phyloP scores from a whole-genome alignment of 2,888 invertebrate species.

The Escarpia spicata region DNA sequence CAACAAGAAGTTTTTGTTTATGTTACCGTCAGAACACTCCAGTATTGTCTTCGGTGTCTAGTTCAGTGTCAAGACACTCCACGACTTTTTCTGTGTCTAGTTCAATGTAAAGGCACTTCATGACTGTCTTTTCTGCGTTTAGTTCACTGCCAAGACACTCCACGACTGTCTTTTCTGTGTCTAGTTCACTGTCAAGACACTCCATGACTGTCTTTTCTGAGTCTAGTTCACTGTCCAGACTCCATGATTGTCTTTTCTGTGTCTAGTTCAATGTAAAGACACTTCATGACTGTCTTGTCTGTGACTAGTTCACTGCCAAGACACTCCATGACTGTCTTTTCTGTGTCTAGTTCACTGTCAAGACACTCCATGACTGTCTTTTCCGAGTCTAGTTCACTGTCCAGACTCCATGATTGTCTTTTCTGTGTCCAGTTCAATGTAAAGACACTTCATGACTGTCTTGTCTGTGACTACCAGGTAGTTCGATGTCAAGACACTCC shows the following conservation, averaged over 20 bases:
- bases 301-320: background rate
- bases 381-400: too few species aligned
- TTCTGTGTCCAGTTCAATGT: too few species aligned
- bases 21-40: background rate
- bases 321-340: background rate
- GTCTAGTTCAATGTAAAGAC: background rate
- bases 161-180: background rate
- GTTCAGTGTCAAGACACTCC: background rate
- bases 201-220: background rate
- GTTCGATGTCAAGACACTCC: too few species aligned
- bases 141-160: background rate
- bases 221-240: background rate
- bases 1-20: background rate
- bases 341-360: background rate
- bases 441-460: too few species aligned
- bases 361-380: too few species aligned
- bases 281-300: background rate
- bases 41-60: background rate
- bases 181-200: background rate
- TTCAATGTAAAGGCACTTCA: background rate
- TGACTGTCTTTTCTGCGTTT: background rate
- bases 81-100: background rate
- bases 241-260: background rate
- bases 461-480: too few species aligned
- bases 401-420: too few species aligned